phyloP scores from a whole-genome alignment of 2,888 invertebrate species.

The Acheta domesticus region DNA sequence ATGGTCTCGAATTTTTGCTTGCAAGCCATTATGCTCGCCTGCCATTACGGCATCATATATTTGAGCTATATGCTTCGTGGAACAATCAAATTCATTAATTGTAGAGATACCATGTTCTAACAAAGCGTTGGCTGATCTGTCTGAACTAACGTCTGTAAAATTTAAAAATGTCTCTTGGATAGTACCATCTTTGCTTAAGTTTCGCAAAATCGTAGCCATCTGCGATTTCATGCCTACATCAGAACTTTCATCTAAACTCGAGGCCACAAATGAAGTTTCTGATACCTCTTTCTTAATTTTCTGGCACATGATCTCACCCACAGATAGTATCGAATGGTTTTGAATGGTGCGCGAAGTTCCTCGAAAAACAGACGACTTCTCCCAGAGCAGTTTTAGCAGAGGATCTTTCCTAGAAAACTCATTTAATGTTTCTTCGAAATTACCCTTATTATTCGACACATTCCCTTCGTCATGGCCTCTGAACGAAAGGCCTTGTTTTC shows the following conservation, averaged over 20 bases:
- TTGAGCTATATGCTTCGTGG: conserved; percentile 33
- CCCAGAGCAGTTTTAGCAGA: too few relatives aligned
- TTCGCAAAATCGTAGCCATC: background rate
- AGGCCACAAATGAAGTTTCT: too few relatives aligned
- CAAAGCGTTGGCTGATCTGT: conserved; percentile 22
- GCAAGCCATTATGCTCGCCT: conserved; percentile 29
- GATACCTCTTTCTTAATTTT: too few relatives aligned
- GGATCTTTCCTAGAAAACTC: too few relatives aligned
- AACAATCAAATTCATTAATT: conserved; percentile 22
- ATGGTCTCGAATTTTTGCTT: conserved; percentile 29
- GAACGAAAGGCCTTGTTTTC: too few relatives aligned
- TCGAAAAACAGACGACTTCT: too few relatives aligned
- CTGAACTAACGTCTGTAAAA: conserved; percentile 25
- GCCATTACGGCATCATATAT: conserved; percentile 29
- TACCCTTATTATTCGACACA: too few relatives aligned
- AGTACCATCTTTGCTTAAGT: conserved; percentile 23
- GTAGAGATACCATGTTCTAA: background rate
- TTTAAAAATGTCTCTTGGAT: conserved; percentile 27
- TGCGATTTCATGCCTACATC: conserved; percentile 18
- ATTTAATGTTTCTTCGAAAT: too few relatives aligned
- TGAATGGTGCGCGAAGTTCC: too few relatives aligned
- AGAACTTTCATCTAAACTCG: background rate
- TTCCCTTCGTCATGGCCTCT: too few relatives aligned
- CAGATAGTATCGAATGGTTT: too few relatives aligned
- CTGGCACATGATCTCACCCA: too few relatives aligned